Evolutionary conservation across 2,113 vertebrate genomes (phyloP).

Genomic region (Corythornis madagascariensis): DNA sequence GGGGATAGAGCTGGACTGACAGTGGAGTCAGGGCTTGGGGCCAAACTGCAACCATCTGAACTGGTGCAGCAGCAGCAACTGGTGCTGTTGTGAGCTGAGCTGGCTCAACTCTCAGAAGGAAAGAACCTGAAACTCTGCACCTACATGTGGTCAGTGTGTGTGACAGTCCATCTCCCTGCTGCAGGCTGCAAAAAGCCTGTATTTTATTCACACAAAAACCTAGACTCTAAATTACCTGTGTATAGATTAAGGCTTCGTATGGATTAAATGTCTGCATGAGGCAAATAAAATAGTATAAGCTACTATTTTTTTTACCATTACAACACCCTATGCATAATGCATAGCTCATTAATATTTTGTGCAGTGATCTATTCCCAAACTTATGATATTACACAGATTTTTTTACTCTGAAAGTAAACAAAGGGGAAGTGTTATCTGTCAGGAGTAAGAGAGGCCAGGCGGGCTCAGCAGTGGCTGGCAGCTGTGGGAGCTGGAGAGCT

Average conservation of each 20-base stretch:
- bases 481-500: not conserved
- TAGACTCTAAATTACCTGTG: fast-evolving
- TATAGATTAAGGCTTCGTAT: not conserved
- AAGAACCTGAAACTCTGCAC: not conserved
- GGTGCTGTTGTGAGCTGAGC: not conserved
- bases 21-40: not conserved
- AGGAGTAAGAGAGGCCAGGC: not conserved
- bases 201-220: not conserved
- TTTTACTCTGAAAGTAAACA: slow-evolving; percentile 16
- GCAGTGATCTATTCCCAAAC: not conserved
- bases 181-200: not conserved
- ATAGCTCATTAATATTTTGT: not conserved
- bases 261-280: not conserved
- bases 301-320: not conserved
- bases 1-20: not conserved
- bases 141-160: not conserved
- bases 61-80: not conserved
- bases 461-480: not conserved
- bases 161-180: not conserved
- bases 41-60: not conserved
- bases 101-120: not conserved
- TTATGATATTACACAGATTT: not conserved
- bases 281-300: not conserved
- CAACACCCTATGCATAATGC: not conserved
- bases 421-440: not conserved